These are phyloP conservation scores for Oscheius sp. DNA, from an alignment of 1,140 invertebrate species.

Conservation along the genomic window DNA sequence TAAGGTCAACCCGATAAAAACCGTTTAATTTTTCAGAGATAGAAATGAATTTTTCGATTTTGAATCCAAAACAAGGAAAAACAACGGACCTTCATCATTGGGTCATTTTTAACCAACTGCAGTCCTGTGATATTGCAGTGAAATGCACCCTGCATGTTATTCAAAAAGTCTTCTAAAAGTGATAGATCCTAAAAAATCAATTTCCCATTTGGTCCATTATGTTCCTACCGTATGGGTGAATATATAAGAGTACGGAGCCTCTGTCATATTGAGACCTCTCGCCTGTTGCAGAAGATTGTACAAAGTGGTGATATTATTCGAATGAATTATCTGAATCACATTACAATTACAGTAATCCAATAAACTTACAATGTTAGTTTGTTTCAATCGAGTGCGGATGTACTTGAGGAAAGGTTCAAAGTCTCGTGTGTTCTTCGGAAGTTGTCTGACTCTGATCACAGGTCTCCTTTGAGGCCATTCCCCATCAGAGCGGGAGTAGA, in stretches of 20 bases:
- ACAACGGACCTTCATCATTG: slow-evolving; percentile 47
- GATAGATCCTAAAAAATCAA: slow-evolving; percentile 47
- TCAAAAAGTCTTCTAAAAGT: slow-evolving; percentile 53
- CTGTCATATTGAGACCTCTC: slow-evolving; percentile 53
- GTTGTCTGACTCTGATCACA: slow-evolving; percentile 42
- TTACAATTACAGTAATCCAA: not conserved
- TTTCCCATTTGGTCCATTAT: not conserved
- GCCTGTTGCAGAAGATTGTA: slow-evolving; percentile 50
- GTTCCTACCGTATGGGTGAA: slow-evolving; percentile 51
- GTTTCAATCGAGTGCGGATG: slow-evolving; percentile 45
- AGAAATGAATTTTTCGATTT: too few relatives aligned
- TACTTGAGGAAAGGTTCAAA: slow-evolving; percentile 54
- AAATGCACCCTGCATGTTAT: slow-evolving; percentile 43
- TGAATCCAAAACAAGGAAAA: not conserved
- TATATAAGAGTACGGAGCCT: slow-evolving; percentile 52
- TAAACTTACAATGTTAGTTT: slow-evolving; percentile 53
- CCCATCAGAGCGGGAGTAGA: slow-evolving; percentile 36
- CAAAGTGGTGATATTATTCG: slow-evolving; percentile 49
- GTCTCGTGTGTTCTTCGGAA: slow-evolving; percentile 39
- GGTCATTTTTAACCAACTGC: slow-evolving; percentile 50
- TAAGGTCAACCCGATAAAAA: too few relatives aligned
- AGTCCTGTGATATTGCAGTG: slow-evolving; percentile 58
- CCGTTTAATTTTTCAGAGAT: too few relatives aligned
- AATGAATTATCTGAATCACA: slow-evolving; percentile 50
- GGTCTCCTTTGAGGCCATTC: slow-evolving; percentile 42